Evolutionary conservation across 2,888 invertebrate genomes (phyloP).

Genomic region (Cyaniris semiargus): DNA sequence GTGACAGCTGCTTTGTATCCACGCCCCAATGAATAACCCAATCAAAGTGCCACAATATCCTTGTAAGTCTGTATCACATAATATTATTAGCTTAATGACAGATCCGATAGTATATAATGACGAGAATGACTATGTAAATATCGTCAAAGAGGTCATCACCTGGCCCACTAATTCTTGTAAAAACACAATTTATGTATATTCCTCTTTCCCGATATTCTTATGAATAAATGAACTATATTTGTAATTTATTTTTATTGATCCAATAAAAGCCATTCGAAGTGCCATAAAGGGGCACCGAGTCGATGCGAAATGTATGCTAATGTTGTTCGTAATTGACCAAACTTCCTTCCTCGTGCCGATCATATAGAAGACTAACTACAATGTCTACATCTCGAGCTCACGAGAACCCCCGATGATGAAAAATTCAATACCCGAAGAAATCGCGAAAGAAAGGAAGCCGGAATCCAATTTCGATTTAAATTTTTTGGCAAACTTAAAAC

Average conservation of each 20-base stretch:
- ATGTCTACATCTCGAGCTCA: constrained; percentile 53
- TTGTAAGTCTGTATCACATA: neutral
- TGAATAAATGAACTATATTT: constrained; percentile 43
- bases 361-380: constrained; percentile 55
- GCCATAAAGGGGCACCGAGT: constrained; percentile 61
- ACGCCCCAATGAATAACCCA: neutral
- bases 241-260: constrained; percentile 68
- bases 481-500: constrained; percentile 72
- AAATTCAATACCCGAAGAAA: constrained; percentile 61
- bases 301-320: constrained; percentile 73
- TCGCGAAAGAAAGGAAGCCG: constrained; percentile 53
- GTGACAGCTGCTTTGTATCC: neutral
- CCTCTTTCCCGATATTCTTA: constrained; percentile 17
- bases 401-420: constrained; percentile 68
- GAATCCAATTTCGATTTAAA: constrained; percentile 68
- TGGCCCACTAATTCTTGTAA: neutral
- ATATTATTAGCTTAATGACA: constrained; percentile 12
- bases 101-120: neutral
- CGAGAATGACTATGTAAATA: neutral
- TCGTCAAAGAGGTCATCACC: neutral
- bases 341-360: constrained; percentile 64
- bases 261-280: constrained; percentile 67
- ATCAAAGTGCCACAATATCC: neutral
- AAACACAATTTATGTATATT: constrained; percentile 11
- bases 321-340: constrained; percentile 65